A percentile compares a stretch with the other conserved stretches of the same genome.
Conservation (phyloP, 2,797 vertebrate genomes). For the Cossypha niveicapilla region DNA sequence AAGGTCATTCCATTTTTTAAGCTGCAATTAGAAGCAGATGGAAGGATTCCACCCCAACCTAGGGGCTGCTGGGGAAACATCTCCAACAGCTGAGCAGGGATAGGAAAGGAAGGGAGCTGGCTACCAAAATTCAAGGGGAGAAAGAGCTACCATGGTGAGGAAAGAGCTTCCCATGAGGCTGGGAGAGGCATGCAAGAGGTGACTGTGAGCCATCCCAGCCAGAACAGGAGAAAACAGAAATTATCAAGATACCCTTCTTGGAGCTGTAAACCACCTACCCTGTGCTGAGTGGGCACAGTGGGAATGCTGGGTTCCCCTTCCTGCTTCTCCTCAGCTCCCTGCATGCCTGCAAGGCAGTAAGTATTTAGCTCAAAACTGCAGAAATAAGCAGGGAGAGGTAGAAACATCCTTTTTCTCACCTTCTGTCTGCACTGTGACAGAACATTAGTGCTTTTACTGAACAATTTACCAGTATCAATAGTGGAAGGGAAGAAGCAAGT, state of each 20-base stretch:
- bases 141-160: neutral
- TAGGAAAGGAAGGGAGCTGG: neutral
- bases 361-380: neutral
- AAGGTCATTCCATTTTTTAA: neutral
- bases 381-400: neutral
- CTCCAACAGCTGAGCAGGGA: neutral
- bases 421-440: neutral
- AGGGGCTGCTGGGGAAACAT: neutral
- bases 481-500: neutral
- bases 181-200: neutral
- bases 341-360: neutral
- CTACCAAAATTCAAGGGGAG: neutral
- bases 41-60: neutral
- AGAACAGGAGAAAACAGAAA: neutral
- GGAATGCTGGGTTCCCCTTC: neutral
- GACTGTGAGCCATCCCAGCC: neutral
- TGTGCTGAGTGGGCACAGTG: accelerated
- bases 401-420: neutral
- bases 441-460: neutral
- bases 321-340: neutral
- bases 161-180: neutral
- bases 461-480: neutral
- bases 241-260: accelerated
- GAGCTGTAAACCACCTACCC: neutral
- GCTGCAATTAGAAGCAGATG: neutral